Conservation (phyloP, 2,888 invertebrate genomes). For the Amiota minor region DNA sequence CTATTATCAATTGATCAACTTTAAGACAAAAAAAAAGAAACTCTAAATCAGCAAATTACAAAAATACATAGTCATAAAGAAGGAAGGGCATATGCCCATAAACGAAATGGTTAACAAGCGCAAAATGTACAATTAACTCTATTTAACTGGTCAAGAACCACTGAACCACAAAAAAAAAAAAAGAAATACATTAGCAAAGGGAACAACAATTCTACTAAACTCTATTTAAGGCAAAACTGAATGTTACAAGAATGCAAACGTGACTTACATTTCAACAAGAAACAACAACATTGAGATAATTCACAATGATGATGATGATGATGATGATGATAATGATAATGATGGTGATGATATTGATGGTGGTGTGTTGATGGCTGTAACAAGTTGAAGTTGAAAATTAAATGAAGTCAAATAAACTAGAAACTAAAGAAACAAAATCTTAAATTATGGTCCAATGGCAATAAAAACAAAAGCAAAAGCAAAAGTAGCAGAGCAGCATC, state of each 20-base stretch:
- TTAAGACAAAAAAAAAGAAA: constrained; percentile 11
- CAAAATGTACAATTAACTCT: constrained; percentile 64
- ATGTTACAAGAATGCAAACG: constrained; percentile 55
- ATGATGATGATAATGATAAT: too few relatives aligned
- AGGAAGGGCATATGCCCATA: constrained; percentile 30
- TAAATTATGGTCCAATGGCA: constrained; percentile 34
- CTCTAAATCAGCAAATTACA: background rate
- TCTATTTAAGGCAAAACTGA: constrained; percentile 21
- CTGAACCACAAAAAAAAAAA: background rate
- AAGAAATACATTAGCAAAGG: constrained; percentile 4
- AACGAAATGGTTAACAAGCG: constrained; percentile 52
- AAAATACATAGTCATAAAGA: background rate
- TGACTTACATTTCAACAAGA: constrained; percentile 59
- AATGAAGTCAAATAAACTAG: constrained; percentile 54
- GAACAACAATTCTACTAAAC: background rate
- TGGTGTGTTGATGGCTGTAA: too few relatives aligned
- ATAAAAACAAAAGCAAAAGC: constrained; percentile 53
- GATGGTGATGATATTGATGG: too few relatives aligned
- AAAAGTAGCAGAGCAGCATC: constrained; percentile 28
- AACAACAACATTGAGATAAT: constrained; percentile 18
- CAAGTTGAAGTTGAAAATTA: constrained; percentile 23
- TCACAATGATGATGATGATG: background rate
- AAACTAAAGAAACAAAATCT: constrained; percentile 44
- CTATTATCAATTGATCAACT: constrained; percentile 15
- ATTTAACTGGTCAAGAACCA: constrained; percentile 50